These are phyloP conservation scores for Quadroppia sp. DNA, from an alignment of 2,888 invertebrate genomes.

Conservation along the genomic window DNA sequence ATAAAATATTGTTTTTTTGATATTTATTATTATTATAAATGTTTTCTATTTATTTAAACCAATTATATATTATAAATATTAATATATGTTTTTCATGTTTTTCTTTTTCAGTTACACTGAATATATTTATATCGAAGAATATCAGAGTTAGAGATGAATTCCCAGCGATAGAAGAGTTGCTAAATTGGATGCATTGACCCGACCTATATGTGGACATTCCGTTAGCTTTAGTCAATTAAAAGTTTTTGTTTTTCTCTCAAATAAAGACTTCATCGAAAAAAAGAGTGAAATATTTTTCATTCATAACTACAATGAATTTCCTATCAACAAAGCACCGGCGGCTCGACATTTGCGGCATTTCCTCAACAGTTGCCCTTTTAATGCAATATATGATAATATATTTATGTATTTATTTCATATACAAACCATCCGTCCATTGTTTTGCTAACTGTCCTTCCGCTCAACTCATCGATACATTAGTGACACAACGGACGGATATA, in stretches of 20 bases:
- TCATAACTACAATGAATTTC: not conserved
- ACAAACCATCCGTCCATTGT: not conserved
- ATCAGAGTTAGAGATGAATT: too few species aligned
- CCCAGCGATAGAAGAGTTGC: not conserved
- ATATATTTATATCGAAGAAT: too few species aligned
- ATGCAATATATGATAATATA: not conserved
- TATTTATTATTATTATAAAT: too few species aligned
- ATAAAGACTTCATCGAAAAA: not conserved
- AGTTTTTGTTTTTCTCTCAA: not conserved
- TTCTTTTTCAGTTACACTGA: too few species aligned
- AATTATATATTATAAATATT: too few species aligned
- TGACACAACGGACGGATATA: not conserved
- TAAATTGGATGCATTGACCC: slow-evolving; percentile 1
- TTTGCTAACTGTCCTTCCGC: slow-evolving; percentile 31
- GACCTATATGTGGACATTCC: slow-evolving; percentile 7
- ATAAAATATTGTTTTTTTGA: too few species aligned
- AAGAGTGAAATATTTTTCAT: not conserved
- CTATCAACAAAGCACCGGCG: too few species aligned
- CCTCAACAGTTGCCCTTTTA: not conserved
- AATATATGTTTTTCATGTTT: too few species aligned
- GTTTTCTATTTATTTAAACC: too few species aligned
- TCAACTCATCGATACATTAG: slow-evolving; percentile 28
- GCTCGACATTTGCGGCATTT: not conserved
- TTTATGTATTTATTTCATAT: not conserved
- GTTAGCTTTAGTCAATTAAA: too few species aligned